Conservation (phyloP, 2,797 vertebrate genomes). For the Tiaroga cobitis region DNA sequence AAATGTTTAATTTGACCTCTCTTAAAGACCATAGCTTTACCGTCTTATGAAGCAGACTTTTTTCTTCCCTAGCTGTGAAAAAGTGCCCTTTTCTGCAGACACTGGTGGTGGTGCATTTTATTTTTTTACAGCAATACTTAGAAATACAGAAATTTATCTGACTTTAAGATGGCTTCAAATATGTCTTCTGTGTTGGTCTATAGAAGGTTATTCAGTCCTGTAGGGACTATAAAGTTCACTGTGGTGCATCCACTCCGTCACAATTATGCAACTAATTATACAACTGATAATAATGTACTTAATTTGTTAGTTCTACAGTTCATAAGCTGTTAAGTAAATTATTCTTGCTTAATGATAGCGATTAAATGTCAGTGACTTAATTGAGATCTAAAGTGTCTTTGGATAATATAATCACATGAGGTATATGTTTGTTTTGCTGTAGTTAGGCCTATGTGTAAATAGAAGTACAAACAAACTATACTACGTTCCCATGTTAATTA, state of each 20-base stretch:
- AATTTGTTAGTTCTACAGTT: slow-evolving; percentile 83
- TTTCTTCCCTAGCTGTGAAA: slow-evolving; percentile 7
- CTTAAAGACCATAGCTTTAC: slow-evolving; percentile 33
- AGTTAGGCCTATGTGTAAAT: slow-evolving; percentile 80
- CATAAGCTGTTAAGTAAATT: slow-evolving; percentile 85
- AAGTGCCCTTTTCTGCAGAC: slow-evolving; percentile 27
- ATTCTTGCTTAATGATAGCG: slow-evolving; percentile 84
- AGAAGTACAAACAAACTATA: slow-evolving; percentile 73
- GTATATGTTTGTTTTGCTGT: slow-evolving; percentile 80
- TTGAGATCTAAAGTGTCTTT: slow-evolving; percentile 79
- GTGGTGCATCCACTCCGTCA: slow-evolving; percentile 37
- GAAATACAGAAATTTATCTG: slow-evolving; percentile 67
- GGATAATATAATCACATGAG: slow-evolving; percentile 72
- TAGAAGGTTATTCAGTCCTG: slow-evolving; percentile 68
- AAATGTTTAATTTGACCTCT: slow-evolving; percentile 46
- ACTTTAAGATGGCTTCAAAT: slow-evolving; percentile 79
- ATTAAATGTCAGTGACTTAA: slow-evolving; percentile 80
- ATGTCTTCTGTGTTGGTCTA: slow-evolving; percentile 74
- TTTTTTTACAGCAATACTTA: slow-evolving; percentile 2
- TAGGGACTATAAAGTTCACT: slow-evolving; percentile 73
- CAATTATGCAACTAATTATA: slow-evolving; percentile 46
- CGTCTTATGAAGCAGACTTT: slow-evolving; percentile 10
- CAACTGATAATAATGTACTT: slow-evolving; percentile 72
- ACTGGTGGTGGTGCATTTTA: slow-evolving; percentile 36
- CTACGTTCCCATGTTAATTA: slow-evolving; percentile 79